A percentile compares a stretch with the other conserved stretches of the same genome.
These are phyloP conservation scores for Stenopsyche tienmushanensis DNA, from an alignment of 1,140 invertebrate species.

Conservation along the genomic window DNA sequence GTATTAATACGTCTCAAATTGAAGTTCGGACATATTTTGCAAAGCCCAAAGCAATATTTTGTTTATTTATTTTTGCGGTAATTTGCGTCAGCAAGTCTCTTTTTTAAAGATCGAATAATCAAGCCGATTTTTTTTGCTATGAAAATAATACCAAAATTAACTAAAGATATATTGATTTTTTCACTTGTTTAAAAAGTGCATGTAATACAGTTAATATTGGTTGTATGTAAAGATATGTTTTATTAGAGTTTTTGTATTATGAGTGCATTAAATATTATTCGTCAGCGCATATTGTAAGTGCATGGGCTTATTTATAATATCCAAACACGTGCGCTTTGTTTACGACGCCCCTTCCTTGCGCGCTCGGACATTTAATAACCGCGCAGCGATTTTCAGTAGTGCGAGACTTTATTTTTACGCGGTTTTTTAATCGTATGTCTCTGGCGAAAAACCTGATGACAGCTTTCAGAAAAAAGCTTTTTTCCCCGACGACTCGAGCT, in stretches of 20 bases:
- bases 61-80: no score
- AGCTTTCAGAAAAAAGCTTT: background rate
- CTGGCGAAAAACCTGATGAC: background rate
- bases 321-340: conserved; percentile 26
- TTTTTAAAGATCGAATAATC: no score
- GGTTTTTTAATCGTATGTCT: background rate
- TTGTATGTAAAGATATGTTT: no score
- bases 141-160: background rate
- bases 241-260: no score
- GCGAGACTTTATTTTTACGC: conserved; percentile 1
- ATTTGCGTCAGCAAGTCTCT: no score
- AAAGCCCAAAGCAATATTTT: no score
- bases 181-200: background rate
- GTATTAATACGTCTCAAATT: no score
- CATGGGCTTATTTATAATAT: background rate
- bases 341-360: background rate
- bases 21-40: no score
- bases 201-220: no score
- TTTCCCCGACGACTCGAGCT: background rate
- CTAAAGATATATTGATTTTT: background rate
- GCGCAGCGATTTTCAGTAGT: background rate
- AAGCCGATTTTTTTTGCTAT: background rate
- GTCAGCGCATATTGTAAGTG: conserved; percentile 5
- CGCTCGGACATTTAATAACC: background rate
- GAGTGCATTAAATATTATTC: no score